Percentiles rank a stretch among this genome's conserved stretches.
Conservation (phyloP, 2,797 vertebrate species). For the Bucorvus abyssinicus region DNA sequence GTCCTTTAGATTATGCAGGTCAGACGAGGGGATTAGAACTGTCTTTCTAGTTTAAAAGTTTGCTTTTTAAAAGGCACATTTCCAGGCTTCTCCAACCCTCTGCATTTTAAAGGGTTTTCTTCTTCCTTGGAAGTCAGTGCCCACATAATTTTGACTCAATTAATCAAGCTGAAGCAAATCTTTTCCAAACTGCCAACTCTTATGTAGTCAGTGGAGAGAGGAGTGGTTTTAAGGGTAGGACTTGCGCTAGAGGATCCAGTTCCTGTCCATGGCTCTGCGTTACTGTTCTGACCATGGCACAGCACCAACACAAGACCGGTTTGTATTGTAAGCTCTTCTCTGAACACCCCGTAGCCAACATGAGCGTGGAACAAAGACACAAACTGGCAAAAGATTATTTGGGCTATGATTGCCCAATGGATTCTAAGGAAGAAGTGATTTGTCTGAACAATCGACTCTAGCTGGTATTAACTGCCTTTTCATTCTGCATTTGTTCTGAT, state of each 20-base stretch:
- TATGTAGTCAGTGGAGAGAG: background rate
- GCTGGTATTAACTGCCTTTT: background rate
- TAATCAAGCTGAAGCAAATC: background rate
- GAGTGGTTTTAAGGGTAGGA: background rate
- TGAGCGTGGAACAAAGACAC: background rate
- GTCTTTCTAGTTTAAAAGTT: background rate
- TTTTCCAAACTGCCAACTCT: background rate
- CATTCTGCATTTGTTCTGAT: background rate
- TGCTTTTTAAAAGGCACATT: background rate
- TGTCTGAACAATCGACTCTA: background rate
- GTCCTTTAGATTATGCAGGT: background rate
- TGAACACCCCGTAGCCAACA: background rate
- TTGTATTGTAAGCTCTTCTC: background rate
- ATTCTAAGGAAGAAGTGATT: background rate
- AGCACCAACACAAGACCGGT: too few relatives aligned
- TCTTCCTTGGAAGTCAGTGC: background rate
- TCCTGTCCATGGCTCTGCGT: background rate
- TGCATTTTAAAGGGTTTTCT: background rate
- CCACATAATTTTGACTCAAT: background rate
- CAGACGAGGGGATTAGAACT: background rate
- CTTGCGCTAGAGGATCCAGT: background rate
- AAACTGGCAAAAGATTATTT: background rate
- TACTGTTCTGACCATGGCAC: rapidly evolving
- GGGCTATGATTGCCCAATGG: background rate
- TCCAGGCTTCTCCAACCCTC: background rate